Evolutionary conservation across 2,888 invertebrate genomes (phyloP), one percentile per base, ranked within the genome.

Genomic region (Brenthis daphne): DNA sequence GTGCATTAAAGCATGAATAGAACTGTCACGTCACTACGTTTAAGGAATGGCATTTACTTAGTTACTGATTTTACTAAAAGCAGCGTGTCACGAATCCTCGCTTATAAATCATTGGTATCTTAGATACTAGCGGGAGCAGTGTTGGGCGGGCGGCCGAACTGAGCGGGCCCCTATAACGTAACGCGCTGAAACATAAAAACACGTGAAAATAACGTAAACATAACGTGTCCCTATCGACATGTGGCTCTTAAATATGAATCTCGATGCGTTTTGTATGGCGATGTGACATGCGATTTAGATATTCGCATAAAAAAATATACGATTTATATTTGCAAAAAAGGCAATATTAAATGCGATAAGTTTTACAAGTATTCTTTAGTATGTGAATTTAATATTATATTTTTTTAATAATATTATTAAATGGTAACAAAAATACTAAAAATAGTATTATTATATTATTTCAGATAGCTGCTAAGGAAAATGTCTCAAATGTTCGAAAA

Each of bases 401-500:
- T 13, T 24, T 13, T 29, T 43, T 16, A 20, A 12, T n/a, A 33
- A 57, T n/a, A 57, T 37, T 16, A 11, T 14, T 24, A 58, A 0
- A 24, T 14, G 48, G 11, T 16, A 11, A 16, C 0, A 43, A 6
- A 51, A 14, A 29, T 24, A 60, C 16, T 53, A 2, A 4, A 20
- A 20, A 20, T 53, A 5, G 29, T 57, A 48, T 58, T 20, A 63
- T 13, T 8, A 37, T 50, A 24, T 29, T 29, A 29, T 64, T 70
- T 57, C 60, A 69, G 66, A 54, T 61, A 53, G 54, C 63, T 54
- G 80, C 33, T 56, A 67, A 65, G 48, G 50, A 73, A 65, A 64
- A 93, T 93, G 93, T 89, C 89, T 74, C 84, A 83, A 71, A 78
- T 80, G 67, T 80, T 80, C 81, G 93, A 88, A 80, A 90, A 82